Conservation (phyloP, 2,113 vertebrate species). For the Sminthopsis crassicaudata region DNA sequence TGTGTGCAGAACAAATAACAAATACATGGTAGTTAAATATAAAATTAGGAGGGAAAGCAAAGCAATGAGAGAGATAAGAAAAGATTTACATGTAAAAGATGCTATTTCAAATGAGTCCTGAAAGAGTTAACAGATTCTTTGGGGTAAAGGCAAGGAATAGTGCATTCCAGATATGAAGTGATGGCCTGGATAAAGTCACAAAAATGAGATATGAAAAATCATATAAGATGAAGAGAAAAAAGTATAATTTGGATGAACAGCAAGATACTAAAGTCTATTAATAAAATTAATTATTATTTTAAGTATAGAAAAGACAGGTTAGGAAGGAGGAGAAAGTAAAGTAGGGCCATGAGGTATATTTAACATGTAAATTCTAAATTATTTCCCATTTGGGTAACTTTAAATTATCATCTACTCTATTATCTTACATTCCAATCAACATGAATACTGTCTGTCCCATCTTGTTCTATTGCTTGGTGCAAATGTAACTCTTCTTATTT, state of each 20-base stretch:
- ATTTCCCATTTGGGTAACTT: neutral
- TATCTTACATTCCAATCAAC: neutral
- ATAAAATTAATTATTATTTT: neutral
- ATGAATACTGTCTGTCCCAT: neutral
- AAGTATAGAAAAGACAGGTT: neutral
- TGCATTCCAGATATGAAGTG: neutral
- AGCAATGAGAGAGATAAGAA: too few species aligned
- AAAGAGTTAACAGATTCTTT: neutral
- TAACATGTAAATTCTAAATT: constrained; percentile 16
- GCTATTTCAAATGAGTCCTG: neutral
- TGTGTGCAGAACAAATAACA: neutral
- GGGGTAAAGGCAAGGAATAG: neutral
- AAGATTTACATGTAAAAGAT: neutral
- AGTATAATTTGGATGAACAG: neutral
- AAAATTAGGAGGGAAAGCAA: neutral
- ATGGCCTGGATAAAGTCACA: neutral
- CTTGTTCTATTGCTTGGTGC: neutral
- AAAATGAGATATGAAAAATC: neutral
- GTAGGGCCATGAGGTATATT: neutral
- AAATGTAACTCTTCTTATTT: constrained; percentile 1
- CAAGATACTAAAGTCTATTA: neutral
- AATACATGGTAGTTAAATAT: neutral
- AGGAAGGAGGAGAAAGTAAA: neutral
- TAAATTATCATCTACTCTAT: constrained; percentile 10
- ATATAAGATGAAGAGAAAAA: neutral